Evolutionary conservation across 2,797 vertebrate species (phyloP).

Genomic region (Morelia viridis): DNA sequence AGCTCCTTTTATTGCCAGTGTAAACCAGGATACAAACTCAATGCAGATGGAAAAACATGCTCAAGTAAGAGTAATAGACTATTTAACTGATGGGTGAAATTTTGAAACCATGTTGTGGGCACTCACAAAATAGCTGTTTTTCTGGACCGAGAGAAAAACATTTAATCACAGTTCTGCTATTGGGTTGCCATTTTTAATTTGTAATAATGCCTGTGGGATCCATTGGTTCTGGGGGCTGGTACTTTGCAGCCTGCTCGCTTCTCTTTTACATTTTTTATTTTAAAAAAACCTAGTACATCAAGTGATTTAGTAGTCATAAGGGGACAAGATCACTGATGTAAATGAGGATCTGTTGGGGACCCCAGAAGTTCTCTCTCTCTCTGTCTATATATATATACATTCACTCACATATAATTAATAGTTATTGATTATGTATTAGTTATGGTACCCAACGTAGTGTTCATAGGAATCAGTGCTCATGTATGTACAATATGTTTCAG

Average conservation of each 20-base stretch:
- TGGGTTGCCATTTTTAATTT: neutral
- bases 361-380: neutral
- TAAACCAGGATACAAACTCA: conserved; percentile 84
- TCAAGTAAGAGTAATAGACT: conserved; percentile 72
- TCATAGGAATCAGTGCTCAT: neutral
- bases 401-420: neutral
- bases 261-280: neutral
- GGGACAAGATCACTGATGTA: neutral
- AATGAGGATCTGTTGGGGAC: neutral
- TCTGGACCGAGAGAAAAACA: neutral
- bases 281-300: neutral
- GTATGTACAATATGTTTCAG: neutral
- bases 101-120: neutral
- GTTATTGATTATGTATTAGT: neutral
- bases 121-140: neutral
- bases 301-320: neutral
- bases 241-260: neutral
- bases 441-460: neutral
- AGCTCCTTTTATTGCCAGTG: conserved; percentile 88
- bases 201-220: neutral
- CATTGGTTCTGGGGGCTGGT: neutral
- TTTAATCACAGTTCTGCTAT: neutral
- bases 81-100: neutral
- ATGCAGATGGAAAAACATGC: conserved; percentile 85
- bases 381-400: too few species aligned